phyloP scores from a whole-genome alignment of 2,113 vertebrate species.

The Bos indicus region DNA sequence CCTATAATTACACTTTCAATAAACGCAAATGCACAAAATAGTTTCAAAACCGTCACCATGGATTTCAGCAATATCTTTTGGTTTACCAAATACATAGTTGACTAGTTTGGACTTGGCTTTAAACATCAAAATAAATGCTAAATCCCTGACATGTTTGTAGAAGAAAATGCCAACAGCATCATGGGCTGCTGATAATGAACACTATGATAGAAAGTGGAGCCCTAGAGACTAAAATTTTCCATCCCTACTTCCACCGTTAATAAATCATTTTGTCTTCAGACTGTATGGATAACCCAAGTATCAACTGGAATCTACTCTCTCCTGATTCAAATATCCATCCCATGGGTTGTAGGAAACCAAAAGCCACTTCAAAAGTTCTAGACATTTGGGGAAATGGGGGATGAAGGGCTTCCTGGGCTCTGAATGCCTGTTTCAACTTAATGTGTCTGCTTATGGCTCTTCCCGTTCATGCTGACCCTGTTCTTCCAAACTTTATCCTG shows the following conservation, averaged over 20 bases:
- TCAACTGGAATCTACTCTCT: background rate
- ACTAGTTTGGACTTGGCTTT: conserved; percentile 39
- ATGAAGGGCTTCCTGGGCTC: background rate
- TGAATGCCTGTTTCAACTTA: background rate
- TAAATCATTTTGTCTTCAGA: background rate
- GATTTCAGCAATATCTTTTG: conserved; percentile 50
- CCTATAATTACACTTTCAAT: conserved; percentile 56
- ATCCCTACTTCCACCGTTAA: background rate
- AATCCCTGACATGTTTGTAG: conserved; percentile 28
- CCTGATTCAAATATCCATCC: background rate
- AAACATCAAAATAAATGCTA: conserved; percentile 54
- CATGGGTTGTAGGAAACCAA: background rate
- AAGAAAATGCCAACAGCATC: background rate
- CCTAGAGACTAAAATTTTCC: background rate
- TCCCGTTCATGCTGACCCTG: background rate
- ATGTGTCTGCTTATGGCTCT: background rate
- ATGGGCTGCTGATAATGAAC: background rate
- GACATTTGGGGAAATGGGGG: background rate
- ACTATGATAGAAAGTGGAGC: background rate
- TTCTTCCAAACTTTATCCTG: background rate
- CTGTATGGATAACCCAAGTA: background rate
- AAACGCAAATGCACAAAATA: conserved; percentile 22
- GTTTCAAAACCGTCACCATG: conserved; percentile 39
- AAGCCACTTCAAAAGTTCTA: background rate
- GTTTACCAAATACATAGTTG: conserved; percentile 28